phyloP scores from a whole-genome alignment of 2,797 vertebrate genomes.

The Ctenopoma kingsleyae region DNA sequence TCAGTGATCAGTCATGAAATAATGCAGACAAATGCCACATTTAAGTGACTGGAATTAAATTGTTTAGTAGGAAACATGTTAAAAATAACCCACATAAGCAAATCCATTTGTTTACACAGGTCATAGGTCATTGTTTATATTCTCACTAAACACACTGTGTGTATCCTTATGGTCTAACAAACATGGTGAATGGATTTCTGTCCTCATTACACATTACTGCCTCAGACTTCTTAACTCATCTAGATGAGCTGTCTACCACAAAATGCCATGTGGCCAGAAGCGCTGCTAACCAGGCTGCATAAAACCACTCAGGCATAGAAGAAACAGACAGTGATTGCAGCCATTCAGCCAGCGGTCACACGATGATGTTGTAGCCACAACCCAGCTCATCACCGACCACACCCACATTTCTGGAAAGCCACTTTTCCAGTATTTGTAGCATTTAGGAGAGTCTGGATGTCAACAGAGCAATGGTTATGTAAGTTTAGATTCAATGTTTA shows the following conservation, averaged over 20 bases:
- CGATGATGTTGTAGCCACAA: slow-evolving; percentile 19
- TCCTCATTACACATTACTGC: not conserved
- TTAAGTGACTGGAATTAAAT: not conserved
- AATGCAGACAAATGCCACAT: slow-evolving; percentile 7
- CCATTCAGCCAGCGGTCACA: slow-evolving; percentile 13
- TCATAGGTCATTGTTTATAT: not conserved
- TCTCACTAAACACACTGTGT: not conserved
- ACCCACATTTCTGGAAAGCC: not conserved
- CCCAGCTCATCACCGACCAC: not conserved
- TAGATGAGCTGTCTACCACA: slow-evolving; percentile 2
- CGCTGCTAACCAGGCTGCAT: slow-evolving; percentile 4
- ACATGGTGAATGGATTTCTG: not conserved
- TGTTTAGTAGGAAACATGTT: not conserved
- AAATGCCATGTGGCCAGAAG: not conserved
- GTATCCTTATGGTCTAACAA: not conserved
- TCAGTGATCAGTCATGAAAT: slow-evolving; percentile 16
- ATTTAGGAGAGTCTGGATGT: not conserved
- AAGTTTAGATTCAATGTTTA: not conserved
- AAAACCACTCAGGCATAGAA: slow-evolving; percentile 20
- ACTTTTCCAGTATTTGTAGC: not conserved
- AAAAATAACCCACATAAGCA: not conserved
- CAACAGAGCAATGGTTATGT: no score
- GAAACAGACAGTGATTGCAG: slow-evolving; percentile 8
- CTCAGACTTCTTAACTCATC: slow-evolving; percentile 8
- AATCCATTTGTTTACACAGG: not conserved